Evolutionary conservation across 2,113 vertebrate species (phyloP).

Genomic region (Corvus cornix): DNA sequence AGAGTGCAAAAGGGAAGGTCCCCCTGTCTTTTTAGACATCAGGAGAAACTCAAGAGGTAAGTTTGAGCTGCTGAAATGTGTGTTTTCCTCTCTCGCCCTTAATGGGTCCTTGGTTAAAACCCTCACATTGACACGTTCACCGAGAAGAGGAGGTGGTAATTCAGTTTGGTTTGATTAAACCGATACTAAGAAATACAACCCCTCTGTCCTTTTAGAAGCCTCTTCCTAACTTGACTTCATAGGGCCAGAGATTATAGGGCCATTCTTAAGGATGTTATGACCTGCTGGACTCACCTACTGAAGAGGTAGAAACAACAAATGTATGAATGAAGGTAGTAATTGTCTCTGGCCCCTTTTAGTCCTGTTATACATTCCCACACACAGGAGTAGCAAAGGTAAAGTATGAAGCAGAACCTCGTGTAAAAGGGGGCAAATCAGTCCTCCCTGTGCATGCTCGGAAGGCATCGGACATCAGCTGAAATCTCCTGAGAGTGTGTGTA

Average conservation of each 20-base stretch:
- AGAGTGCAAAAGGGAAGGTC: constrained; percentile 1
- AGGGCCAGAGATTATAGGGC: not conserved
- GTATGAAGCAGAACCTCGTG: not conserved
- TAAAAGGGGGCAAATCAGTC: not conserved
- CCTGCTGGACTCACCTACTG: not conserved
- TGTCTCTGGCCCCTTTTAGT: not conserved
- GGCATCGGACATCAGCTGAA: rapidly evolving
- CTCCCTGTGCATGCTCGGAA: rapidly evolving
- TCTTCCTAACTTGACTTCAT: not conserved
- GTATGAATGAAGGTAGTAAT: not conserved
- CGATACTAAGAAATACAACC: not conserved
- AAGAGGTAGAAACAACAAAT: not conserved
- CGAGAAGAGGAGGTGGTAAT: not conserved
- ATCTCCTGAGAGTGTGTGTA: not conserved
- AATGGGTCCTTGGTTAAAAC: not conserved
- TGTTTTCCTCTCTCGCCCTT: not conserved
- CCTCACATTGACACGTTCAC: not conserved
- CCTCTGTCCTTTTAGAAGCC: not conserved
- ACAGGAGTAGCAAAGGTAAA: not conserved
- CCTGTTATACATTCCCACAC: not conserved
- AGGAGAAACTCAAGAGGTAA: constrained; percentile 18
- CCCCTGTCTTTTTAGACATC: not conserved
- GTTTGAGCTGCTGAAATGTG: not conserved
- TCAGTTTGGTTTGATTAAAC: not conserved
- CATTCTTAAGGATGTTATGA: not conserved